Percentiles rank a stretch among this genome's conserved stretches.
Evolutionary conservation across 2,888 invertebrate species (phyloP).

Genomic region (Macrophya alboannulata): DNA sequence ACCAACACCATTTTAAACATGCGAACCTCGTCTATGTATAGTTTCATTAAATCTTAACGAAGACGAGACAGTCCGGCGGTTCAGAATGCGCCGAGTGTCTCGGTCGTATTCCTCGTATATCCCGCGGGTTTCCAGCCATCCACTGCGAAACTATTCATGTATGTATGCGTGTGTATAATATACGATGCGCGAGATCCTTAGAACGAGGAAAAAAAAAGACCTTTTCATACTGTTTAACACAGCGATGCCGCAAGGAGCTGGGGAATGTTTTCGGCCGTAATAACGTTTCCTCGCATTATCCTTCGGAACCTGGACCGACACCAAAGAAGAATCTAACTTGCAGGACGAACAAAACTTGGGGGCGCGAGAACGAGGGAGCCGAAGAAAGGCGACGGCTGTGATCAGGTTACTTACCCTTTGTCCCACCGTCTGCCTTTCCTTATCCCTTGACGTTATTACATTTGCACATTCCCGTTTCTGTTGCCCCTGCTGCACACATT

Average conservation of each 20-base stretch:
- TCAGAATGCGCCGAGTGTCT: conserved; percentile 27
- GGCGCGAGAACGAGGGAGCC: conserved; percentile 4
- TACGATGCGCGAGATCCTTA: neutral
- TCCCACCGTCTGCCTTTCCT: conserved; percentile 47
- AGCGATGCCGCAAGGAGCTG: neutral
- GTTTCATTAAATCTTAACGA: conserved; percentile 53
- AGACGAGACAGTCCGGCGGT: conserved; percentile 39
- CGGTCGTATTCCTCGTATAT: conserved; percentile 39
- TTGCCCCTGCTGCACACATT: conserved; percentile 29
- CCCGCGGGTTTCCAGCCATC: neutral
- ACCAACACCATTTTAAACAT: conserved; percentile 10
- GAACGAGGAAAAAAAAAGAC: neutral
- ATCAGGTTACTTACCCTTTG: conserved; percentile 54
- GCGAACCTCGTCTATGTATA: neutral
- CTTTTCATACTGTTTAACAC: conserved; percentile 39
- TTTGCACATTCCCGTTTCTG: conserved; percentile 48
- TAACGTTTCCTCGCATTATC: conserved; percentile 46
- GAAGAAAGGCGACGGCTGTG: conserved; percentile 48
- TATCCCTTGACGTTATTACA: conserved; percentile 41
- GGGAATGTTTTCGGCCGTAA: conserved; percentile 37
- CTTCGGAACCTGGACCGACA: conserved; percentile 27
- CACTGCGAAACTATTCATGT: neutral
- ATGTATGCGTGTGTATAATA: neutral
- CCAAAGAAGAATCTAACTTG: conserved; percentile 32
- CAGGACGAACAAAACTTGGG: conserved; percentile 37